Percentiles rank a stretch among this genome's conserved stretches.
phyloP scores from a whole-genome alignment of 2,113 vertebrate species.

The Neogale vison region DNA sequence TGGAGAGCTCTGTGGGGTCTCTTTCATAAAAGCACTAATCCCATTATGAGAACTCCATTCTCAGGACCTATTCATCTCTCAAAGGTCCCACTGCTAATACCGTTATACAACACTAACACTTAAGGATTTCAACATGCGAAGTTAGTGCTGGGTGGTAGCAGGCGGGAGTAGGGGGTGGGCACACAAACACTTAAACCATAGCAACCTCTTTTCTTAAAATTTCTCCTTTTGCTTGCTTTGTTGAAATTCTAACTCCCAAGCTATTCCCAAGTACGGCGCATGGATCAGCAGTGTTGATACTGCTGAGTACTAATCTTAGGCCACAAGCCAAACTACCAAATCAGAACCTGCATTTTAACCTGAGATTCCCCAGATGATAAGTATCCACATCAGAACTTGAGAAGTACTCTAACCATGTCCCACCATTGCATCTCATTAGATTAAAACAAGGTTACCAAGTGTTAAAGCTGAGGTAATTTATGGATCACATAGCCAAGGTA shows the following conservation, averaged over 20 bases:
- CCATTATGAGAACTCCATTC: neutral
- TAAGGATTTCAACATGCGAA: neutral
- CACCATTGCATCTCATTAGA: neutral
- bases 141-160: neutral
- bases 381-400: neutral
- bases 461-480: constrained; percentile 29
- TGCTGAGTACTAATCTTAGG: neutral
- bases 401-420: neutral
- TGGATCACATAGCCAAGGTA: constrained; percentile 4
- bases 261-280: neutral
- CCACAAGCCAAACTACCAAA: neutral
- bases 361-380: neutral
- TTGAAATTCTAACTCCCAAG: constrained; percentile 14
- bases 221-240: constrained; percentile 14
- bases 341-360: neutral
- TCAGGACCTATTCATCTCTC: neutral
- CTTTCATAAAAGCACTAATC: neutral
- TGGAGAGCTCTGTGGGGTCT: neutral
- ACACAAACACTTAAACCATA: neutral
- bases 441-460: constrained; percentile 7
- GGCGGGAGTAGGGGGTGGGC: neutral
- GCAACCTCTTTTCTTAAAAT: neutral
- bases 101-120: neutral
- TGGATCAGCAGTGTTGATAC: neutral
- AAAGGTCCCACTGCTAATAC: neutral